Conservation (phyloP, 2,113 vertebrate genomes). For the Tichodroma muraria region DNA sequence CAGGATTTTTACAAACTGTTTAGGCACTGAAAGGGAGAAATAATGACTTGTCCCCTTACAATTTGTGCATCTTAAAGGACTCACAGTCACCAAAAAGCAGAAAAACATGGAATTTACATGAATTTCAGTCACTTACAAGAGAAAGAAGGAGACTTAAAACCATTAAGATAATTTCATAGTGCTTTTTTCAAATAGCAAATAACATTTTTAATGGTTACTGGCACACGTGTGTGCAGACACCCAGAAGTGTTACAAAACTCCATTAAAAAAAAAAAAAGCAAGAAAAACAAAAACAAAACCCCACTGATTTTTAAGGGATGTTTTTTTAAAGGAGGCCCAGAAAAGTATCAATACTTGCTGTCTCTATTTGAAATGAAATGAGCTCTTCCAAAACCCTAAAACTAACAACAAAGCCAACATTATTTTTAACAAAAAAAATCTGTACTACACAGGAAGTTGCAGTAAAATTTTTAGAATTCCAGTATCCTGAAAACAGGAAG, state of each 20-base stretch:
- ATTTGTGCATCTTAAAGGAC: neutral
- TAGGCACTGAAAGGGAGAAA: neutral
- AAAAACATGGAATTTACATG: neutral
- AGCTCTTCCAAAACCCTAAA: neutral
- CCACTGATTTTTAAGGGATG: neutral
- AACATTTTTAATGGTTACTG: neutral
- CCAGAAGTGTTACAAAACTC: neutral
- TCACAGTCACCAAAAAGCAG: neutral
- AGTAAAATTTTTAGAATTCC: neutral
- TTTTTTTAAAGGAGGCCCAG: neutral
- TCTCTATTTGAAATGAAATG: neutral
- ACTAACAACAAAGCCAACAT: neutral
- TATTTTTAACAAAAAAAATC: neutral
- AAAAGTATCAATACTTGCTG: neutral
- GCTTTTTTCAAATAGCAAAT: neutral
- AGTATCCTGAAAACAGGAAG: neutral
- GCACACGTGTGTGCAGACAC: accelerated
- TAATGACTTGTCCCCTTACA: neutral
- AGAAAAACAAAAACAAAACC: neutral
- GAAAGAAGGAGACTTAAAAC: neutral
- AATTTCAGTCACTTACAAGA: neutral
- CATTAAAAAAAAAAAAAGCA: neutral
- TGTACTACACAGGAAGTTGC: neutral
- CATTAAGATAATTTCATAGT: neutral
- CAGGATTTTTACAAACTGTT: neutral